A percentile compares a stretch with the other conserved stretches of the same genome.
These are phyloP conservation scores for Scaptomyza pallida DNA, from an alignment of 1,140 invertebrate species.

Conservation along the genomic window DNA sequence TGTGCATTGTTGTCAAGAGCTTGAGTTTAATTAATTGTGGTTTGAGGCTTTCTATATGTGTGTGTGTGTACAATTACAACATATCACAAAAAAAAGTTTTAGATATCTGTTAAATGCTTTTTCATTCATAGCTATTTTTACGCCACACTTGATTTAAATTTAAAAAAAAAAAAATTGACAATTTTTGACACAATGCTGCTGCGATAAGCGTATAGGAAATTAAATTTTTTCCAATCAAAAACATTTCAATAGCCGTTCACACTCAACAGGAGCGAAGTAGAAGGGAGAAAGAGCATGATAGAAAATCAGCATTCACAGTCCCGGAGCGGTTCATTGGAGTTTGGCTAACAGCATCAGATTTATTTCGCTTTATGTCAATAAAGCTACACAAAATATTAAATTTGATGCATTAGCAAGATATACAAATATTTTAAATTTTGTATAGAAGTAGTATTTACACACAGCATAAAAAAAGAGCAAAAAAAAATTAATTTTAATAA, in stretches of 20 bases:
- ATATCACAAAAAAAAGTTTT: constrained; percentile 66
- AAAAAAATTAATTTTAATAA: too few relatives aligned
- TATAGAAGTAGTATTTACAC: neutral
- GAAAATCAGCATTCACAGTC: constrained; percentile 41
- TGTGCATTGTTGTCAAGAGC: constrained; percentile 50
- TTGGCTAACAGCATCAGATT: constrained; percentile 23
- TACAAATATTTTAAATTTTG: neutral
- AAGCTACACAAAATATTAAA: constrained; percentile 35
- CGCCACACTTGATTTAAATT: constrained; percentile 68
- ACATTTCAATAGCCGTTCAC: constrained; percentile 78
- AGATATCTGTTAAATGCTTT: constrained; percentile 62
- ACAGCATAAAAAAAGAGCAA: too few relatives aligned
- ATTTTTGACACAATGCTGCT: constrained; percentile 69
- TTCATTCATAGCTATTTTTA: constrained; percentile 17
- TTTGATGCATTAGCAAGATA: constrained; percentile 6
- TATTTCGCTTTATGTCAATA: constrained; percentile 58
- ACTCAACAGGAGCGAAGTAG: constrained; percentile 17
- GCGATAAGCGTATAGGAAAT: constrained; percentile 83
- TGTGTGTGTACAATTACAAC: constrained; percentile 11
- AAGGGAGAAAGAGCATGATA: constrained; percentile 22
- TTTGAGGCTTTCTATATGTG: constrained; percentile 57
- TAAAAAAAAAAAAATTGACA: constrained; percentile 61
- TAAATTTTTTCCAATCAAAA: constrained; percentile 84
- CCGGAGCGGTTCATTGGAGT: constrained; percentile 25
- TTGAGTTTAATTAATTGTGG: constrained; percentile 76